phyloP scores from a whole-genome alignment of 1,140 invertebrate genomes.

The Atopsyche davidsoni region DNA sequence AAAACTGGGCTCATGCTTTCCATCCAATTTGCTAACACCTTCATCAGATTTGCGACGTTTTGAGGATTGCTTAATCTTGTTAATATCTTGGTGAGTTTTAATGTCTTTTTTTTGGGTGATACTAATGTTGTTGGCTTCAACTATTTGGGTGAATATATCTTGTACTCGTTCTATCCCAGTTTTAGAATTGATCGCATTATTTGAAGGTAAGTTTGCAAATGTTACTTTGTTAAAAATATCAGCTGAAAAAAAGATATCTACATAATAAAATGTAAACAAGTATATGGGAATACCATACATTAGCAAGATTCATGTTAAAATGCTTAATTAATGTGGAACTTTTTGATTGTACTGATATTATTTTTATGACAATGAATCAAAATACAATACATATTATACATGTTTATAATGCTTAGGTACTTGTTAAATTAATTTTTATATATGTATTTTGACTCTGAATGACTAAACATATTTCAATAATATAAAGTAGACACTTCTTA shows the following conservation, averaged over 20 bases:
- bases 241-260: constrained; percentile 9
- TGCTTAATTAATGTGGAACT: constrained; percentile 1
- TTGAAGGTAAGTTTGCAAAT: constrained; percentile 7
- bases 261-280: too few relatives aligned
- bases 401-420: too few relatives aligned
- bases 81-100: neutral
- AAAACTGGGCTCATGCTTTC: neutral
- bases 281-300: too few relatives aligned
- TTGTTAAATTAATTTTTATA: too few relatives aligned
- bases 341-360: too few relatives aligned
- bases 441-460: too few relatives aligned
- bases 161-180: constrained; percentile 14
- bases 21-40: neutral
- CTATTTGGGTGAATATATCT: constrained; percentile 19
- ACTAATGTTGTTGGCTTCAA: constrained; percentile 3
- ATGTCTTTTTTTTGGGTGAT: neutral
- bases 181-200: constrained; percentile 9
- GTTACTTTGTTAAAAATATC: too few relatives aligned
- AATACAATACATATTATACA: too few relatives aligned
- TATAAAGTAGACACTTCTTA: too few relatives aligned
- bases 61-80: neutral
- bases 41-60: neutral
- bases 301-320: neutral
- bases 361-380: too few relatives aligned
- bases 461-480: too few relatives aligned